Evolutionary conservation across 2,797 vertebrate genomes (phyloP), one percentile per base, ranked within the genome.

Genomic region (Hydrolagus colliei): DNA sequence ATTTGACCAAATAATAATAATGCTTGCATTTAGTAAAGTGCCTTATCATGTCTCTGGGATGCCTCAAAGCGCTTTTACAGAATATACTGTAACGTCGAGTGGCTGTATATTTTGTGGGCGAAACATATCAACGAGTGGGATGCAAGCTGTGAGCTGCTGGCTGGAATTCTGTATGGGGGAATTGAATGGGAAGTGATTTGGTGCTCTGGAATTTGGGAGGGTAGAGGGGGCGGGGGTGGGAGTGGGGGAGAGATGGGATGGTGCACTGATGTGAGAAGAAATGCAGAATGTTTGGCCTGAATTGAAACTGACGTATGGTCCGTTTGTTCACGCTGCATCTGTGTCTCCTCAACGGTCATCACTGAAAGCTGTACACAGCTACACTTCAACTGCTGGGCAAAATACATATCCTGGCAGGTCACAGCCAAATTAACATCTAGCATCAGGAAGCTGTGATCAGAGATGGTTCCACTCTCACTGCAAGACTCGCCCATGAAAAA

Each of bases 161-260:
- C 65, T 84, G 32, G 32, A 84, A 84, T 18, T 84, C 79, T 41
- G 71, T 35, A 35, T 71, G 41, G 68, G 18, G 27, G 32, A 67
- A 84, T 27, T 35, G 79, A 84, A 84, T 84, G 79, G 32, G 79
- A 84, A 84, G 79, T 84, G 79, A 80, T 80, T 80, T 80, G 62
- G 62, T 80, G 67, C 63, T 68, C 41, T 71, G 65, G 79, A 84
- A 84, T 71, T 84, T 63, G 10, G 79, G 27, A 27, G 27, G 27
- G 27, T 27, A 27, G 27, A 27, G 27, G 27, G 67, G 79, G 71
- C 71, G 67, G 71, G 79, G 71, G 67, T 71, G 71, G 63, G 79
- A 27, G 27, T 27, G 27, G 27, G 67, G 79, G 68, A 67, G 67
- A 68, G 79, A 84, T 67, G 20, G 71, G 63, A 32, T 52, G 27